Evolutionary conservation across 2,797 vertebrate genomes (phyloP), one percentile per base, ranked within the genome.

Genomic region (Geotrypetes seraphini): DNA sequence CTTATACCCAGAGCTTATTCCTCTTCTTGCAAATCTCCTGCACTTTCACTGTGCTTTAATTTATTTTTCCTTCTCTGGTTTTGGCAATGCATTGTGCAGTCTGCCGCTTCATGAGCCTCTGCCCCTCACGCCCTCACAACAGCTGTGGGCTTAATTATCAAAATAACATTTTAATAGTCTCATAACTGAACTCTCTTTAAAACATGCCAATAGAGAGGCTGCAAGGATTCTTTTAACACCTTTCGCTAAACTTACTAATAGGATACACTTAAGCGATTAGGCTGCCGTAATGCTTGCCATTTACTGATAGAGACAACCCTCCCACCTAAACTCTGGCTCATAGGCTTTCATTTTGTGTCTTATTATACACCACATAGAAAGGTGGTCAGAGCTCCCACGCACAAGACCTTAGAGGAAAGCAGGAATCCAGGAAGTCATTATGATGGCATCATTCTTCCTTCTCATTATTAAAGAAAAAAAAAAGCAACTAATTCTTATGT

Each of bases 101-200:
- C 51, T 49, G 60, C 61, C 36, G 60, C 70, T 58, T 45, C 36
- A 10, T 26, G 42, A 36, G 60, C 25, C 58, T 46, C 54, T 71
- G 75, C 76, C 73, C 81, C 66, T 44, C 35, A 40, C 2, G 57
- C 74, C 78, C 74, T 75, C 71, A 6, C 62, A 80, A 80, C 79
- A 83, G 79, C 83, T 81, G 79, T 63, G 69, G 73, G 73, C 75
- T 78, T 83, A 79, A 85, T 86, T 83, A 84, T 75, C 77, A 81
- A 78, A 85, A 85, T 78, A 85, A 77, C 79, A 83, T 77, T 84
- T 81, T 83, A 83, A 84, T 84, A 79, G 79, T 78, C 78, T 84
- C 73, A 66, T 72, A 81, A 84, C 77, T 29, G 58, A 67, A 53
- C 66, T 80, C 71, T 54, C 66, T 79, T 70, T n/a, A 61, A 75